Evolutionary conservation across 2,113 vertebrate genomes (phyloP).

Genomic region (Prolemur simus): DNA sequence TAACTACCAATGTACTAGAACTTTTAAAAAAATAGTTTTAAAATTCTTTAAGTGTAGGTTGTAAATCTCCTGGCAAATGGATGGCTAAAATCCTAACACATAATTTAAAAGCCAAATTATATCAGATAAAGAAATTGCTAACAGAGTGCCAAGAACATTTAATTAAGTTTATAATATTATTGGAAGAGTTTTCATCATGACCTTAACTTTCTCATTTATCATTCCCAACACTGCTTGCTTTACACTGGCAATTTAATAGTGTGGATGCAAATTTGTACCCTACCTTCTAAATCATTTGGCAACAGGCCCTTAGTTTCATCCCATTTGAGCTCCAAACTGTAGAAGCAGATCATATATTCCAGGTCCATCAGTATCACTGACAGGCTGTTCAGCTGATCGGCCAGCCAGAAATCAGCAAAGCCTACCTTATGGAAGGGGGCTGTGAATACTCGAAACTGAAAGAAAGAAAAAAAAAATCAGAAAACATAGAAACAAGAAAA

Average conservation of each 20-base stretch:
- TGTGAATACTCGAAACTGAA: constrained; percentile 97
- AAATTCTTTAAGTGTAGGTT: constrained; percentile 26
- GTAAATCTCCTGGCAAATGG: constrained; percentile 72
- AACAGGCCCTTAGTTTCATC: constrained; percentile 88
- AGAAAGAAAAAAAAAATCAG: constrained; percentile 37
- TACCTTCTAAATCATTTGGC: constrained; percentile 83
- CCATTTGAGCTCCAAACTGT: constrained; percentile 98
- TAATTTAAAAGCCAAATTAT: constrained; percentile 68
- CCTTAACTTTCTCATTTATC: constrained; percentile 45
- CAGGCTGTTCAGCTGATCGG: constrained; percentile 98
- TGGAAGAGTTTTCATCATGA: constrained; percentile 61
- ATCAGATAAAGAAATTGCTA: constrained; percentile 60
- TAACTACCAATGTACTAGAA: constrained; percentile 58
- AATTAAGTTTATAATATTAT: constrained; percentile 52
- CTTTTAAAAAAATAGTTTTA: not conserved
- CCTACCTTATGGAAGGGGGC: constrained; percentile 98
- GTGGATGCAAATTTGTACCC: constrained; percentile 7
- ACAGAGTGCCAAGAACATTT: constrained; percentile 63
- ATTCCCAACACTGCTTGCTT: constrained; percentile 51
- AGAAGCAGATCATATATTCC: constrained; percentile 99
- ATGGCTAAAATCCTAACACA: constrained; percentile 50
- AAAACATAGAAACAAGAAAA: constrained; percentile 66
- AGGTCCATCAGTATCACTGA: constrained; percentile 96
- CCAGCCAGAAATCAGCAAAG: constrained; percentile 99
- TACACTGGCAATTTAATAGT: constrained; percentile 34